Base-by-base conservation (phyloP, 2,888 invertebrate genomes). In the Rutpela maculata region DNA sequence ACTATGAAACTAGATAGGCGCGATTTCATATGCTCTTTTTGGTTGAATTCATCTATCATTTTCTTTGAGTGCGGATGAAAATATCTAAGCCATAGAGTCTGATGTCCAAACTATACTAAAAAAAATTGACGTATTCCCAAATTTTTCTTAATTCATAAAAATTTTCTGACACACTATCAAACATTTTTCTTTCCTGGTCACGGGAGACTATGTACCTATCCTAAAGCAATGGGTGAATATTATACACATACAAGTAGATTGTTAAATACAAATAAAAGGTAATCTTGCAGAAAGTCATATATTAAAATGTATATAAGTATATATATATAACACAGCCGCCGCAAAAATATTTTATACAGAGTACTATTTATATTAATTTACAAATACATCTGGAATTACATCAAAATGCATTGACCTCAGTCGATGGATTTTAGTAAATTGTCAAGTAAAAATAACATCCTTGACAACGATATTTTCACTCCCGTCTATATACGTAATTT, bases 221-320 rank as follows among this genome's bases (percentile, higher is more conserved):
- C 17, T 55, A 72, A 62, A 72, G 72, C 62, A 72, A 63, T 50
- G 38, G 50, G 26, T 72, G 63, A 72, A 63, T 60, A 72, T 72
- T 72, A 50, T 63, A 62, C 63, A 72, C 31, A 72, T 63, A 63
- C 43, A 31, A 66, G 43, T 63, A 63, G 35, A 63, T 35, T 63
- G 19, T 62, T 43, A 60, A 50, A 70, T 60, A 70, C 22, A 70
- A 70, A 70, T 43, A 19, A 43, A 22, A 60, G 60, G 26, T n/a
- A 43, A 72, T 31, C 55, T 72, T 63, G 72, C 72, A 72, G 72
- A 72, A 72, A 72, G 50, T 22, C 10, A 10, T 55, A 22, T 63
- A 38, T 11, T 50, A 15, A 50, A 71, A 50, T 71, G 55, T 22
- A 50, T 43, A 18, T 50, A 26, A n/a, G n/a, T 26, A 26, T 26